Conservation (phyloP, 2,113 vertebrate genomes). For the Platanista minor region DNA sequence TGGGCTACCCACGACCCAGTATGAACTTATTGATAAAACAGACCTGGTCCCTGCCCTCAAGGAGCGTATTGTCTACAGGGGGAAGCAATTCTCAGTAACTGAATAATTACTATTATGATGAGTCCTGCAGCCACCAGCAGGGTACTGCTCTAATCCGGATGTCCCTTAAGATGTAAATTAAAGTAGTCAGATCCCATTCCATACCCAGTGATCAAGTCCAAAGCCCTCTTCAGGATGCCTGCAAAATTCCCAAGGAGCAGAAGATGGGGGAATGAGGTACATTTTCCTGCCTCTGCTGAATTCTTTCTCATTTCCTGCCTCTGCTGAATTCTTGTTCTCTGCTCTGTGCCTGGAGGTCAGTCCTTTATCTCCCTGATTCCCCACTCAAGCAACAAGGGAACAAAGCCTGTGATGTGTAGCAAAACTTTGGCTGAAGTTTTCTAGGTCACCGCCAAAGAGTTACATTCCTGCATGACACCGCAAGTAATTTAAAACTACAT, state of each 20-base stretch:
- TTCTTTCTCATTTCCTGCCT: neutral
- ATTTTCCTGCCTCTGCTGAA: neutral
- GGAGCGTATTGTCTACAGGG: neutral
- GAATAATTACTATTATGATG: neutral
- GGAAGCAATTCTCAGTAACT: neutral
- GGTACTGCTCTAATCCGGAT: neutral
- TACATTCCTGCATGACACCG: conserved; percentile 32
- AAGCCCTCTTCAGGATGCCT: neutral
- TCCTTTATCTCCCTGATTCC: conserved; percentile 34
- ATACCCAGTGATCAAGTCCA: neutral
- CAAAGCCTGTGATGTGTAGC: neutral
- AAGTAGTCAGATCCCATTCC: neutral
- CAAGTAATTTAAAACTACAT: neutral
- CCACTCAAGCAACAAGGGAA: neutral
- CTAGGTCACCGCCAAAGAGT: conserved; percentile 53
- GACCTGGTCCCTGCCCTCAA: neutral
- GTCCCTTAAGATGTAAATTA: neutral
- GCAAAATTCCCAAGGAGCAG: neutral
- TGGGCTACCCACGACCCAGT: neutral
- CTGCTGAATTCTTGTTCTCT: neutral
- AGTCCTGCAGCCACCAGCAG: neutral
- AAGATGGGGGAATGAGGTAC: neutral
- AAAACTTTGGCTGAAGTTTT: conserved; percentile 56
- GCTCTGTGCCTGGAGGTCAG: conserved; percentile 6
- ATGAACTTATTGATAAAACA: neutral